These are phyloP conservation scores for Stylophora pistillata DNA, from an alignment of 64 coral and sea anemone species.

Conservation along the genomic window DNA sequence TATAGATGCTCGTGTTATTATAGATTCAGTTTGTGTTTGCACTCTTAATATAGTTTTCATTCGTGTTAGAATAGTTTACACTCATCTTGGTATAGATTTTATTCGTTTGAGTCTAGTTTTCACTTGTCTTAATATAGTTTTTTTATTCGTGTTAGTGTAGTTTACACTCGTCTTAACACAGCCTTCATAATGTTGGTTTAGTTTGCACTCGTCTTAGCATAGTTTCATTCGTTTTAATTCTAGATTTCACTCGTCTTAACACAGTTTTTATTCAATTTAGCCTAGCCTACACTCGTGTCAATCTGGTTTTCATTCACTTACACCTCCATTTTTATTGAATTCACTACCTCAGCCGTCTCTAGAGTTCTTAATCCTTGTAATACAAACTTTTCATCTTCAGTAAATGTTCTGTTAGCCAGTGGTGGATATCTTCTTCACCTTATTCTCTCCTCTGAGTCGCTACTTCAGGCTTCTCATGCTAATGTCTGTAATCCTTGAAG, in stretches of 20 bases:
- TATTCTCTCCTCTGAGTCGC: no score
- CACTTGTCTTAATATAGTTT: neutral
- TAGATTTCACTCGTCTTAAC: no score
- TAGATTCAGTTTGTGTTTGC: no score
- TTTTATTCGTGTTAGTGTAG: neutral
- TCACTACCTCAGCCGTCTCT: no score
- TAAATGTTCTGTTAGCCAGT: no score
- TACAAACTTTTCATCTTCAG: no score
- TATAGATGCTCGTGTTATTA: no score
- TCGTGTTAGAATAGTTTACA: neutral
- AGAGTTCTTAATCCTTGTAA: no score
- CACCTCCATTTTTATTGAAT: neutral
- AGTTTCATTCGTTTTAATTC: no score
- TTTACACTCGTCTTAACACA: neutral
- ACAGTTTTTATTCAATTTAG: neutral
- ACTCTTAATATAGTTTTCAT: neutral
- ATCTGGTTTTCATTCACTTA: neutral
- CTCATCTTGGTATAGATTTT: neutral
- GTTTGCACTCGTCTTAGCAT: neutral
- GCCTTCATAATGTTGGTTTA: neutral
- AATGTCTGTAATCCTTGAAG: no score
- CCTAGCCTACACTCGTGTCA: neutral
- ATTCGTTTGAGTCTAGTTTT: neutral
- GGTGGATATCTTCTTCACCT: no score
- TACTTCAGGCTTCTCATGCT: no score